Evolutionary conservation across 2,113 vertebrate genomes (phyloP).

Genomic region (Brachirus orientalis): DNA sequence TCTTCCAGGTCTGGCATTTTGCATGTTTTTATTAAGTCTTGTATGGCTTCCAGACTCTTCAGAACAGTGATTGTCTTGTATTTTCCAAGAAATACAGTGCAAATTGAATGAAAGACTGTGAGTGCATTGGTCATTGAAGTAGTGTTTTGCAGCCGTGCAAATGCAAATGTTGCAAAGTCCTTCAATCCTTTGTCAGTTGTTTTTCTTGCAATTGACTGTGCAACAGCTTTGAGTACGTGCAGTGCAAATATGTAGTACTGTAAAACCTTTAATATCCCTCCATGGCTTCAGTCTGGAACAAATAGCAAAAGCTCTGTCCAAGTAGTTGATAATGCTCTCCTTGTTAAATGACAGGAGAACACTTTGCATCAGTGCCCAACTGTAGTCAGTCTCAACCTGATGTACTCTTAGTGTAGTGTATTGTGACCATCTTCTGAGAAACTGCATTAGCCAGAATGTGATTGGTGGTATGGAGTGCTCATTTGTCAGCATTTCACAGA

Average conservation of each 20-base stretch:
- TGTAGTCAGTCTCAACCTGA: slow-evolving; percentile 15
- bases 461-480: neutral
- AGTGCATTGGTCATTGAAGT: neutral
- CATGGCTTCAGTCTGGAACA: slow-evolving; percentile 9
- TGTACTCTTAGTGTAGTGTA: neutral
- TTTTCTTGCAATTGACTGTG: slow-evolving; percentile 16
- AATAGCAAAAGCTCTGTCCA: slow-evolving; percentile 15
- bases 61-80: slow-evolving; percentile 3
- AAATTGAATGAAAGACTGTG: neutral
- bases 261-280: neutral
- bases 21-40: slow-evolving; percentile 9
- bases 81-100: slow-evolving; percentile 9
- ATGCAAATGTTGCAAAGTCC: slow-evolving; percentile 24
- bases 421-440: neutral
- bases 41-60: neutral
- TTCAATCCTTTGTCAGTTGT: slow-evolving; percentile 21
- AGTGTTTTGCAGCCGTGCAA: slow-evolving; percentile 29
- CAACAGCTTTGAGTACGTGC: slow-evolving; percentile 18
- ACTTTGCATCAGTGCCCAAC: slow-evolving; percentile 5
- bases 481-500: slow-evolving; percentile 3
- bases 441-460: slow-evolving; percentile 32
- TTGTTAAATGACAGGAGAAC: slow-evolving; percentile 1
- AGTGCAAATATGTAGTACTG: slow-evolving; percentile 32
- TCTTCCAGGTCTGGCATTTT: slow-evolving; percentile 1
- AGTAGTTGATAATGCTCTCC: slow-evolving; percentile 6